Base-by-base conservation (phyloP, 2,888 invertebrate genomes). In the Pterostichus niger region DNA sequence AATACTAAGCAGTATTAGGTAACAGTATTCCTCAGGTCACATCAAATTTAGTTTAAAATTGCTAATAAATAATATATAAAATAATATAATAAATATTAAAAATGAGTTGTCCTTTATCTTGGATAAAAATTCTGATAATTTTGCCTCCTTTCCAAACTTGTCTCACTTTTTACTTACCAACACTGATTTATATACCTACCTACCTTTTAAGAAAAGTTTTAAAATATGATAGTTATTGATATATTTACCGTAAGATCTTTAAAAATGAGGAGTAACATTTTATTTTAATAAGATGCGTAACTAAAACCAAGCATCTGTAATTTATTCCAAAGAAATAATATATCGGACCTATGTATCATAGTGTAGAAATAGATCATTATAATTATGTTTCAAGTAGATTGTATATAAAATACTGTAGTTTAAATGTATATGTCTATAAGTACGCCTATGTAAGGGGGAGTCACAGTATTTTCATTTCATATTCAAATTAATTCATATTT, bases 1-100 rank as follows among this genome's bases (percentile, higher is more conserved):
- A 24, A 11, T 75, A 71, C 75, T 75, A 75, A 75, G 31, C 75
- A 75, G 75, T 75, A 75, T 75, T 75, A 75, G 75, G 71, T 52
- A 49, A 52, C 75, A 49, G 75, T 75, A 75, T 75, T 75, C 49
- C 75, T 75, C 75, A 75, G 75, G 75, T 31, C n/a, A 64, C 40
- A 40, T 40, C 9, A 64, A 64, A 75, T 75, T 71, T 75, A 75
- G 9, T 75, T 75, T 64, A 75, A 75, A 75, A 52, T 52, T 49
- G 13, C 11, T 49, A 31, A n/a, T n/a, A 75, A 31, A 31, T 9
- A 40, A 71, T 13, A 10, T 40, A 17, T 13, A 17, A 71, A 64
- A 24, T 33, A 33, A 35, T 33, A 11, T 10, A 33, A 64, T 49
- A 13, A n/a, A 31, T 40, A 6, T 7, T 40, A 40, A 40, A 40